phyloP scores from a whole-genome alignment of 2,888 invertebrate genomes.

The Amiota minor region DNA sequence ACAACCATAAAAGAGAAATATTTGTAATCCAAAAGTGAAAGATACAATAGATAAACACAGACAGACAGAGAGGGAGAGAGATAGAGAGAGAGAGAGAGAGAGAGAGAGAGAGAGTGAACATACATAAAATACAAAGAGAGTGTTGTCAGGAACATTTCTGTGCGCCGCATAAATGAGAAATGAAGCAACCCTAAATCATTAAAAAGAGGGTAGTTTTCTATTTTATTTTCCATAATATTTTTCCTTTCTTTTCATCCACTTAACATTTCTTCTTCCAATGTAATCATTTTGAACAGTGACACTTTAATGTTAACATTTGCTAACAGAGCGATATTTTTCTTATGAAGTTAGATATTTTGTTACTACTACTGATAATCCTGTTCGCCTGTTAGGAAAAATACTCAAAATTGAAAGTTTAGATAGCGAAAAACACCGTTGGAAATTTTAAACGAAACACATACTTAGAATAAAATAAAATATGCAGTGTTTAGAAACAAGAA shows the following conservation, averaged over 20 bases:
- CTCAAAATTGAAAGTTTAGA: slow-evolving; percentile 54
- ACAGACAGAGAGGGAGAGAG: too few species aligned
- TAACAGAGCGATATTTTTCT: neutral
- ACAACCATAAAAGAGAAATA: too few species aligned
- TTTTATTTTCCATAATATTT: neutral
- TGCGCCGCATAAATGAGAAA: slow-evolving; percentile 38
- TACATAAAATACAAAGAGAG: neutral
- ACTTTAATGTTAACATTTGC: neutral
- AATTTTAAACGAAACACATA: neutral
- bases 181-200: slow-evolving; percentile 42
- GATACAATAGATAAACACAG: too few species aligned
- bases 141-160: slow-evolving; percentile 32
- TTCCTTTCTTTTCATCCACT: neutral
- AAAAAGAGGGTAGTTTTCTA: slow-evolving; percentile 1
- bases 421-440: slow-evolving; percentile 39
- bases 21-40: too few species aligned
- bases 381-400: slow-evolving; percentile 47
- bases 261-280: neutral
- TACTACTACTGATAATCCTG: slow-evolving; percentile 36
- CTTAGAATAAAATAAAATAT: slow-evolving; percentile 34
- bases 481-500: slow-evolving; percentile 7
- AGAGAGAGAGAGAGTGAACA: too few species aligned
- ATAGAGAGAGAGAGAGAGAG: too few species aligned
- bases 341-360: neutral
- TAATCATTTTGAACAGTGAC: too few species aligned